Percentiles rank a stretch among this genome's conserved stretches.
Evolutionary conservation across 2,113 vertebrate genomes (phyloP).

Genomic region (Callipepla squamata): DNA sequence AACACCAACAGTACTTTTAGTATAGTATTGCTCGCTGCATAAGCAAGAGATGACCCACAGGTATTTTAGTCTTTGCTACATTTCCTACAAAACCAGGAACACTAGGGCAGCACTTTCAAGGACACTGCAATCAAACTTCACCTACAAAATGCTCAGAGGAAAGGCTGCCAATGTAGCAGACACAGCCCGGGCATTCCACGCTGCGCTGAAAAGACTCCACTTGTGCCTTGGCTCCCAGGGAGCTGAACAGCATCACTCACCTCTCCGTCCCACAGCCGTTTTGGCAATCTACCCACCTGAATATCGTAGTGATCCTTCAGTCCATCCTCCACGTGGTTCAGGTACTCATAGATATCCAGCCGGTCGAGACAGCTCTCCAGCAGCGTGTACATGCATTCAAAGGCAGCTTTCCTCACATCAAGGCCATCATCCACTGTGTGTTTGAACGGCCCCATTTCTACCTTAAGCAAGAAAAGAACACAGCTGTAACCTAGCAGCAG

Average conservation of each 20-base stretch:
- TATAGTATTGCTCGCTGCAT: not conserved
- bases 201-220: not conserved
- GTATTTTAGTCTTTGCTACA: not conserved
- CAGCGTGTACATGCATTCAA: conserved; percentile 95
- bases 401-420: conserved; percentile 92
- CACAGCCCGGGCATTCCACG: accelerated
- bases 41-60: not conserved
- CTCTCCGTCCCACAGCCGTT: not conserved
- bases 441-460: conserved; percentile 97
- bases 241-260: accelerated
- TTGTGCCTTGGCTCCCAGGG: not conserved
- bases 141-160: not conserved
- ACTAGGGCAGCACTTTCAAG: not conserved
- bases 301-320: conserved; percentile 96
- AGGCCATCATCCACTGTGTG: conserved; percentile 94
- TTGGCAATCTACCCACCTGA: conserved; percentile 82
- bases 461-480: conserved; percentile 70
- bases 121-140: not conserved
- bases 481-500: not conserved
- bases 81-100: not conserved
- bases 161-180: not conserved
- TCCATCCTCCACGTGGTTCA: conserved; percentile 92
- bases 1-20: not conserved
- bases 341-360: conserved; percentile 90
- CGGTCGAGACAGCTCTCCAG: conserved; percentile 91